A percentile compares a stretch with the other conserved stretches of the same genome.
Conservation (phyloP, 2,888 invertebrate species). For the Oxystoma pomonae region DNA sequence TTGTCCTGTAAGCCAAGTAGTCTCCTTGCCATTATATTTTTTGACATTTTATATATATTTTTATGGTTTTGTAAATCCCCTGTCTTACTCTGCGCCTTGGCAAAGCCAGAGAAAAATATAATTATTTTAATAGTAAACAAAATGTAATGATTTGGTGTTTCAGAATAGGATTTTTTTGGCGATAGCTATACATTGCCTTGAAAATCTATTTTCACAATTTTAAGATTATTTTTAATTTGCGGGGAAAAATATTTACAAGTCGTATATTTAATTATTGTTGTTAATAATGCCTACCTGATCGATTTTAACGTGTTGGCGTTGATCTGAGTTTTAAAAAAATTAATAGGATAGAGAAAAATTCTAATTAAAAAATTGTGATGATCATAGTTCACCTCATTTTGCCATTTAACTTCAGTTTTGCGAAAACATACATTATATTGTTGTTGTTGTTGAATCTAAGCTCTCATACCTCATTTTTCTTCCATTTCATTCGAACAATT, state of each 20-base stretch:
- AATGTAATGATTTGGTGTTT: too few relatives aligned
- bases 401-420: neutral
- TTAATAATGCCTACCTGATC: too few relatives aligned
- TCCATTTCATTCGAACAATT: neutral
- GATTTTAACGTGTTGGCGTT: too few relatives aligned
- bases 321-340: neutral
- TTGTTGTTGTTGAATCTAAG: neutral
- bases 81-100: neutral
- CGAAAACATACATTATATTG: neutral
- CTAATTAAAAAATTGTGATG: conserved; percentile 25
- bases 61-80: neutral
- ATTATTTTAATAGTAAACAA: neutral
- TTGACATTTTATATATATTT: neutral
- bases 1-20: too few relatives aligned
- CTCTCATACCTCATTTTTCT: neutral
- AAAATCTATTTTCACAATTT: too few relatives aligned
- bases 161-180: too few relatives aligned
- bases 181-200: too few relatives aligned
- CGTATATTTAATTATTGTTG: too few relatives aligned
- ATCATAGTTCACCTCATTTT: conserved; percentile 13
- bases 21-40: neutral
- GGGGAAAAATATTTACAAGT: too few relatives aligned
- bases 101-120: neutral
- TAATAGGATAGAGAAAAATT: conserved; percentile 22
- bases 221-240: too few relatives aligned